These are phyloP conservation scores for Grus americana DNA, from an alignment of 2,113 vertebrate genomes.

Conservation along the genomic window DNA sequence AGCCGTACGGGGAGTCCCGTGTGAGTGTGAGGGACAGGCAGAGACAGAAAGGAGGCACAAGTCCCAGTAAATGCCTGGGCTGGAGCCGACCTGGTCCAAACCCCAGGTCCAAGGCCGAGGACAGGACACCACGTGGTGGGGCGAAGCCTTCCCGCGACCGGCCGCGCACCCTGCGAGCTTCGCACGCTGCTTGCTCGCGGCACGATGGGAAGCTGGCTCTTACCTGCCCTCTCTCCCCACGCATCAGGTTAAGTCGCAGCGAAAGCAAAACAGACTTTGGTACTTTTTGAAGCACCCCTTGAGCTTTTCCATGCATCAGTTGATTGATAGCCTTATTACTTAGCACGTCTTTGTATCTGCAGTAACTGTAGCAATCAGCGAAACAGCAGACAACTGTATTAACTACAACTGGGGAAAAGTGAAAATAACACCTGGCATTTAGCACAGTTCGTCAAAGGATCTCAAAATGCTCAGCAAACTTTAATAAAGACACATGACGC, in stretches of 20 bases:
- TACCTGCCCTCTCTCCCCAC: background rate
- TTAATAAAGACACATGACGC: background rate
- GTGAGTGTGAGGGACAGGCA: background rate
- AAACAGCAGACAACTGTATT: slow-evolving; percentile 16
- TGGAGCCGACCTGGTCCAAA: background rate
- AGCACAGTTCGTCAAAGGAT: background rate
- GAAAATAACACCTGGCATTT: slow-evolving; percentile 24
- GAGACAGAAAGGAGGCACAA: background rate
- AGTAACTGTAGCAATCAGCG: background rate
- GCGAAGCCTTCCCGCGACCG: accelerated
- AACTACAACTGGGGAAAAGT: background rate
- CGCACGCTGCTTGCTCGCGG: accelerated
- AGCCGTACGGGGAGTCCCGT: accelerated
- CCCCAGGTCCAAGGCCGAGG: accelerated
- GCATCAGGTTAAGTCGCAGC: background rate
- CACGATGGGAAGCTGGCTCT: accelerated
- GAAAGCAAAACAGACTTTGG: background rate
- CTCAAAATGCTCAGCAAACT: slow-evolving; percentile 24
- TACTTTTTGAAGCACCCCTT: background rate
- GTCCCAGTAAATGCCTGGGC: accelerated
- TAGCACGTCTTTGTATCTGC: background rate
- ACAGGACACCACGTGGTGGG: accelerated
- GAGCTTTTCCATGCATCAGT: background rate
- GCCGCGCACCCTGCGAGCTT: accelerated
- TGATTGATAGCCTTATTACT: background rate